Base-by-base conservation (phyloP, 2,113 vertebrate genomes). In the Castor canadensis region DNA sequence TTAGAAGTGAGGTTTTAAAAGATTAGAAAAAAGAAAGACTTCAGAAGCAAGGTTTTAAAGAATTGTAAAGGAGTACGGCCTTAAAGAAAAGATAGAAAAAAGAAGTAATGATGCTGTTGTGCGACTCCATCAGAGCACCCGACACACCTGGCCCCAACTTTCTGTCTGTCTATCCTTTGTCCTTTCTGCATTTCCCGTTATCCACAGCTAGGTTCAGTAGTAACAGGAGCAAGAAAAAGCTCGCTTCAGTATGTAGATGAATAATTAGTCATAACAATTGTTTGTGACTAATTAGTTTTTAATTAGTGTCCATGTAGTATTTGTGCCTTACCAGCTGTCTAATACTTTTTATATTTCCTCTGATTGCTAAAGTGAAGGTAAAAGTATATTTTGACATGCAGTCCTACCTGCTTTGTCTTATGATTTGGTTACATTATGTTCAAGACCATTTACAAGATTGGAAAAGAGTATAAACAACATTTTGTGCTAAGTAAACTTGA, bases 401-500 rank as follows among this genome's bases (percentile, higher is more conserved):
- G 28, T 47, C 6, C 71, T 62, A 19, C 22, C 56, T 92, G 52
- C 30, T 89, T 54, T 93, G 0, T 83, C 43, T 40, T 83, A 76
- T n/a, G 1, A 69, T 35, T 91, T 80, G 1, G 22, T 72, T 43
- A 35, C 1, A 45, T 19, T n/a, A 1, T 54, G 6, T 81, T 92
- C 24, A 91, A 67, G 32, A 54, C 16, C 2, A 58, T 30, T 77
- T n/a, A n/a, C 11, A 30, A 6, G 17, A 3, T 19, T 85, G 52
- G 24, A n/a, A 66, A 60, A n/a, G 58, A 79, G 28, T n/a, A 6
- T 72, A 80, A 77, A 15, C 80, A 89, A 22, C 43, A 82, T 83
- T 95, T 64, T 93, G 40, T 56, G 10, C 32, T 83, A 91, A 64
- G 32, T 84, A 64, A 93, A 94, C 10, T 69, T 91, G 76, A 91